Conservation (phyloP, 35 echinoderm and acorn worm species). For the Hemicentrotus pulcherrimus region DNA sequence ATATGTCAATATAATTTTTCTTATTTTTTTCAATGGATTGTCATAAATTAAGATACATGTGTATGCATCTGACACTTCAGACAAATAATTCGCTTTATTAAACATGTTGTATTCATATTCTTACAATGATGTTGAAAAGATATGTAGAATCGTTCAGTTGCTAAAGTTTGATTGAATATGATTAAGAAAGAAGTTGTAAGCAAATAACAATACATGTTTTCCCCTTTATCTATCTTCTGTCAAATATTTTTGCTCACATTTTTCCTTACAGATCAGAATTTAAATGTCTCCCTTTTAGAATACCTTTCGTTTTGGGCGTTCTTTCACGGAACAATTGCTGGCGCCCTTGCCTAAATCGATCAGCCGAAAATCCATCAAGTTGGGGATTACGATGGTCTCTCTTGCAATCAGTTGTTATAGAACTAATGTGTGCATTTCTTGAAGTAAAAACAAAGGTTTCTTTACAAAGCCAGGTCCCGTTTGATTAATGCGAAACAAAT, state of each 20-base stretch:
- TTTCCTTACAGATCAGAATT: neutral
- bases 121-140: too few species aligned
- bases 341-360: neutral
- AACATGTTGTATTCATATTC: neutral
- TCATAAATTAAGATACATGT: neutral
- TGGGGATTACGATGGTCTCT: neutral
- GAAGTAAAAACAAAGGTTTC: slow-evolving; percentile 1
- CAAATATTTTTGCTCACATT: neutral
- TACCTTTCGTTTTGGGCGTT: neutral
- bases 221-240: neutral
- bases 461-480: neutral
- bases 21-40: neutral
- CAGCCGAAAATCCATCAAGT: neutral
- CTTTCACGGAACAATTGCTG: neutral
- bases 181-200: neutral
- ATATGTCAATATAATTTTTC: neutral
- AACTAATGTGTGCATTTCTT: slow-evolving; percentile 7
- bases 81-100: neutral
- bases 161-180: neutral
- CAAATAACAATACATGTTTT: neutral
- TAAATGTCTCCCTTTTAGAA: neutral
- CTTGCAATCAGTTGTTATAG: neutral
- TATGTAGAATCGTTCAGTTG: neutral
- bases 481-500: slow-evolving; percentile 1
- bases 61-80: neutral